Percentiles rank a stretch among this genome's conserved stretches.
Evolutionary conservation across 2,113 vertebrate species (phyloP).

Genomic region (Aepyceros melampus): DNA sequence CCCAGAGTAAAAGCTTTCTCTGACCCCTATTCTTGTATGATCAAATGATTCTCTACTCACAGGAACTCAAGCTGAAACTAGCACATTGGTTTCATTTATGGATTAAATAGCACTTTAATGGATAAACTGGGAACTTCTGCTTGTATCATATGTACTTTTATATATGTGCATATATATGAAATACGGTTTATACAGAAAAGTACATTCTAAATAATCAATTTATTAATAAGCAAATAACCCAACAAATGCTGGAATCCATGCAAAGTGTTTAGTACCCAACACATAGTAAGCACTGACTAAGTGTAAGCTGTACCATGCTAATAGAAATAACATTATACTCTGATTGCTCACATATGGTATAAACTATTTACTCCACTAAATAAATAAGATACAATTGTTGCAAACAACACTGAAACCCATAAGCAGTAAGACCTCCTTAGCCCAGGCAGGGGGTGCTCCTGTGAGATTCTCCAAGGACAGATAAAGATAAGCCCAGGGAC

Average conservation of each 20-base stretch:
- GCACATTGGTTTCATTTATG: neutral
- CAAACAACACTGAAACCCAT: conserved; percentile 65
- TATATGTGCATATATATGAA: neutral
- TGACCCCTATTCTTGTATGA: neutral
- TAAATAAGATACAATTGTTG: conserved; percentile 77
- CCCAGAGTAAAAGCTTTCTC: neutral
- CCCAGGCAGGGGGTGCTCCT: conserved; percentile 49
- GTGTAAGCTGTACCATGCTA: neutral
- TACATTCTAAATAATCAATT: neutral
- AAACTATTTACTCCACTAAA: conserved; percentile 81
- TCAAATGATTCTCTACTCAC: neutral
- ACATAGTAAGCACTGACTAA: neutral
- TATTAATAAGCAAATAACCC: neutral
- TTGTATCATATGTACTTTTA: neutral
- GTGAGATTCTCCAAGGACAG: conserved; percentile 46
- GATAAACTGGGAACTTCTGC: neutral
- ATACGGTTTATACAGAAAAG: neutral
- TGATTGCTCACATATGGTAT: conserved; percentile 70
- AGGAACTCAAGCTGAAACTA: neutral
- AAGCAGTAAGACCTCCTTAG: conserved; percentile 14
- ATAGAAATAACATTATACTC: conserved; percentile 64
- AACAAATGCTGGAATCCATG: neutral
- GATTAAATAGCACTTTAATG: neutral
- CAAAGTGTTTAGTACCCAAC: neutral
- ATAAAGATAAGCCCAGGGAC: neutral